Evolutionary conservation across 2,797 vertebrate genomes (phyloP).

Genomic region (Siniperca undulata): DNA sequence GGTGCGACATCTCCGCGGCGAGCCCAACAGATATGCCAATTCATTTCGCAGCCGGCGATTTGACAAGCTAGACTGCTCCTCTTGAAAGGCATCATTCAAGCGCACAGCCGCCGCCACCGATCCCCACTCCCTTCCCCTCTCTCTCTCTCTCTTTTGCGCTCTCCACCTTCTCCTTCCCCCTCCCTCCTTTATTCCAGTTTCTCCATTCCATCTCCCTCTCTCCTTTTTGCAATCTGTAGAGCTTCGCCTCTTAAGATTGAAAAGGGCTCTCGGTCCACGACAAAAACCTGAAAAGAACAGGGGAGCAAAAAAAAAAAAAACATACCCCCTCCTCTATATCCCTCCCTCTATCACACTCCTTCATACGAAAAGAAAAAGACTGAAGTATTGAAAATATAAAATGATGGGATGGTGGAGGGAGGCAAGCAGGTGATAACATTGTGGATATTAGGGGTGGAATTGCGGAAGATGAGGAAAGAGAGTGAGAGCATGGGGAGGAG

Average conservation of each 20-base stretch:
- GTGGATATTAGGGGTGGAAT: constrained; percentile 91
- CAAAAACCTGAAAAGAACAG: constrained; percentile 84
- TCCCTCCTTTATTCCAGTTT: constrained; percentile 71
- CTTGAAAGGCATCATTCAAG: constrained; percentile 99
- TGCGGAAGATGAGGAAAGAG: constrained; percentile 72
- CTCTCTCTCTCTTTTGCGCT: constrained; percentile 53
- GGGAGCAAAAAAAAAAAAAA: constrained; percentile 67
- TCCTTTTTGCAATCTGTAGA: constrained; percentile 84
- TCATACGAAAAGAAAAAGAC: constrained; percentile 50
- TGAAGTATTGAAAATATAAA: constrained; percentile 90
- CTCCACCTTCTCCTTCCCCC: constrained; percentile 61
- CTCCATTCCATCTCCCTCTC: constrained; percentile 77
- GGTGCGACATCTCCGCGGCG: constrained; percentile 92
- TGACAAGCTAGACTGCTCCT: constrained; percentile 99
- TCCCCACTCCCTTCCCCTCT: constrained; percentile 77
- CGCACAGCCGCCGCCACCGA: constrained; percentile 82
- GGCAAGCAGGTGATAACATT: constrained; percentile 94
- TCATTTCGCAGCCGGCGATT: constrained; percentile 94
- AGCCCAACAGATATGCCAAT: constrained; percentile 95
- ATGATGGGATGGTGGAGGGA: constrained; percentile 92
- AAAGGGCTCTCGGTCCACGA: constrained; percentile 86
- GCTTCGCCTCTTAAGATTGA: constrained; percentile 88
- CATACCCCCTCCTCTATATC: constrained; percentile 55
- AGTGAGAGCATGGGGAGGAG: constrained; percentile 63
- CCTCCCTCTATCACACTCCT: constrained; percentile 56